Evolutionary conservation across 2,797 vertebrate species (phyloP).

Genomic region (Heliangelus exortis): DNA sequence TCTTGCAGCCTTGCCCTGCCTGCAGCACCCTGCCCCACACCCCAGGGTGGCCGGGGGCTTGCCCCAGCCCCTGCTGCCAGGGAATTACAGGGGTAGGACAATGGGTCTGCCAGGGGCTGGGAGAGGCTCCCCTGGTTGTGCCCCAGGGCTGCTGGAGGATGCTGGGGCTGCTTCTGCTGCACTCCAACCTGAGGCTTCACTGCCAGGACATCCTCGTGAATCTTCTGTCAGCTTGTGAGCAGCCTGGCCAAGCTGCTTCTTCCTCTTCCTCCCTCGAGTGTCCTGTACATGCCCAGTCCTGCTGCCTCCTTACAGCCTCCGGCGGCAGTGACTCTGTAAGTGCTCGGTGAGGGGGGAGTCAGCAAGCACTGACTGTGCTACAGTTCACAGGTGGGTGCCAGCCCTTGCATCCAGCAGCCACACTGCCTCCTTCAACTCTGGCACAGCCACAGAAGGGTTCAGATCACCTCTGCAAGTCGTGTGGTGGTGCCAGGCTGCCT

Average conservation of each 20-base stretch:
- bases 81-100: not conserved
- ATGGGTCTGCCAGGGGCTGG: not conserved
- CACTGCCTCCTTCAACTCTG: not conserved
- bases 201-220: not conserved
- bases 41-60: fast-evolving
- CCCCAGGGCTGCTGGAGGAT: not conserved
- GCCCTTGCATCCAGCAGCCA: not conserved
- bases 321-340: not conserved
- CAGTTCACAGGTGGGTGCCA: not conserved
- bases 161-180: not conserved
- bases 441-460: fast-evolving
- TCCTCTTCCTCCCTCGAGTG: not conserved
- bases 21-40: fast-evolving
- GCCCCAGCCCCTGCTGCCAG: not conserved
- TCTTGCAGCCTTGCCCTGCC: not conserved
- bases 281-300: not conserved
- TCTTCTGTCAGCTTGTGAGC: not conserved
- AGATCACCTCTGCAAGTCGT: fast-evolving
- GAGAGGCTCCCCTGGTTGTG: not conserved
- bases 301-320: not conserved
- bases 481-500: not conserved
- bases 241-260: not conserved
- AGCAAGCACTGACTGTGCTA: not conserved
- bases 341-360: not conserved
- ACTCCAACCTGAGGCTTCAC: not conserved